A percentile compares a stretch with the other conserved stretches of the same genome.
Evolutionary conservation across 2,113 vertebrate genomes (phyloP).

Genomic region (Ochotona princeps): DNA sequence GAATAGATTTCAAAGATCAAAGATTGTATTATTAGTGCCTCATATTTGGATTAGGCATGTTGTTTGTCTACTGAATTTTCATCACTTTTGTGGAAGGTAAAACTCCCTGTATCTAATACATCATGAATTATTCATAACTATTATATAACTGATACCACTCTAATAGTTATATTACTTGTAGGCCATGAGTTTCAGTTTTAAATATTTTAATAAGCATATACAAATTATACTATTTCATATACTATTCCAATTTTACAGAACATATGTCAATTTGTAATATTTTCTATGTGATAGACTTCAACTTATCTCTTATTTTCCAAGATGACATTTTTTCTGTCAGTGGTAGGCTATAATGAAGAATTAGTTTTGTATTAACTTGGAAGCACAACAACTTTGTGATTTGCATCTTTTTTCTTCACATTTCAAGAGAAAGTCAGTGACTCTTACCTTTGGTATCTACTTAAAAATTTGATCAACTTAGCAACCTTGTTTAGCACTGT

Average conservation of each 20-base stretch:
- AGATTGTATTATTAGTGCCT: slow-evolving; percentile 82
- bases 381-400: neutral
- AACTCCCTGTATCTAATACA: slow-evolving; percentile 78
- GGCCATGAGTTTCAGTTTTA: slow-evolving; percentile 50
- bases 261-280: slow-evolving; percentile 8
- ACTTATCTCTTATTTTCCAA: neutral
- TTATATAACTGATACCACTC: slow-evolving; percentile 75
- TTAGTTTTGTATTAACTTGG: slow-evolving; percentile 12
- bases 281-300: slow-evolving; percentile 10
- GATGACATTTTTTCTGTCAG: neutral
- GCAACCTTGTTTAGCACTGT: neutral
- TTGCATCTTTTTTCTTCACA: neutral
- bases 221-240: neutral
- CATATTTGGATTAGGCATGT: slow-evolving; percentile 85
- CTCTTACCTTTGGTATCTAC: neutral
- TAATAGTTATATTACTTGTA: slow-evolving; percentile 79
- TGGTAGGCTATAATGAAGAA: slow-evolving; percentile 4
- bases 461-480: neutral
- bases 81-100: slow-evolving; percentile 75
- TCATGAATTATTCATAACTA: slow-evolving; percentile 82
- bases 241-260: neutral
- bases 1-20: slow-evolving; percentile 85
- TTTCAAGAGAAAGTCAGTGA: slow-evolving; percentile 22
- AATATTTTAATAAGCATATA: slow-evolving; percentile 44
- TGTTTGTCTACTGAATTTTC: slow-evolving; percentile 84